Conservation (phyloP, 2,113 vertebrate genomes). For the Platichthys stellatus region DNA sequence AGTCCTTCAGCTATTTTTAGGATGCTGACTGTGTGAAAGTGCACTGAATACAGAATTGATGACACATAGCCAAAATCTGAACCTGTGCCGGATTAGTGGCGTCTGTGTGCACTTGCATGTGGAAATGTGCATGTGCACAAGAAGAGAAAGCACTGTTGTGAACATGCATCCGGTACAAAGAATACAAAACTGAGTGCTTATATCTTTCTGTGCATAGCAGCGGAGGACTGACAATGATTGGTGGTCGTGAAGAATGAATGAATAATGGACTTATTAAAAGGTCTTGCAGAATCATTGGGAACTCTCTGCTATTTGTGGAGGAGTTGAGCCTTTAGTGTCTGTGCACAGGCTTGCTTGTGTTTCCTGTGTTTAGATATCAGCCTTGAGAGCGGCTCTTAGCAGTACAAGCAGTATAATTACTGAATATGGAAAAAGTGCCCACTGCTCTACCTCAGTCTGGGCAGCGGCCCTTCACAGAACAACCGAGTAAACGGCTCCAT, state of each 20-base stretch:
- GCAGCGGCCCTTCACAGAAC: conserved; percentile 31
- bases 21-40: conserved; percentile 81
- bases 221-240: not conserved
- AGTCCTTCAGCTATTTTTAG: conserved; percentile 82
- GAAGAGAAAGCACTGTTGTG: not conserved
- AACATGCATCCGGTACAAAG: not conserved
- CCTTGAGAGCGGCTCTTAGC: conserved; percentile 58
- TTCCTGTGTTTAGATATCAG: conserved; percentile 74
- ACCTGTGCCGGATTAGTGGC: conserved; percentile 50
- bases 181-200: not conserved
- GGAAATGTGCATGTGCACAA: conserved; percentile 15
- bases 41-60: conserved; percentile 69
- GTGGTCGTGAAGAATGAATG: conserved; percentile 1
- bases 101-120: conserved; percentile 39
- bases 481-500: conserved; percentile 39
- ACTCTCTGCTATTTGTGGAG: conserved; percentile 14
- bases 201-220: conserved; percentile 26
- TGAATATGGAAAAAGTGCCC: conserved; percentile 69
- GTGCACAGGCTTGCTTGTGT: conserved; percentile 29
- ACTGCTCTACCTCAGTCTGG: conserved; percentile 58
- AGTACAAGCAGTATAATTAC: conserved; percentile 67
- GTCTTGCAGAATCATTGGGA: conserved; percentile 26
- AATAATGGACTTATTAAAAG: conserved; percentile 24
- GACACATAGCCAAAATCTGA: conserved; percentile 75
- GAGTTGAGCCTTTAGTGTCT: conserved; percentile 26